Percentiles rank a stretch among this genome's conserved stretches.
Evolutionary conservation across 2,113 vertebrate species (phyloP).

Genomic region (Mus spicilegus): DNA sequence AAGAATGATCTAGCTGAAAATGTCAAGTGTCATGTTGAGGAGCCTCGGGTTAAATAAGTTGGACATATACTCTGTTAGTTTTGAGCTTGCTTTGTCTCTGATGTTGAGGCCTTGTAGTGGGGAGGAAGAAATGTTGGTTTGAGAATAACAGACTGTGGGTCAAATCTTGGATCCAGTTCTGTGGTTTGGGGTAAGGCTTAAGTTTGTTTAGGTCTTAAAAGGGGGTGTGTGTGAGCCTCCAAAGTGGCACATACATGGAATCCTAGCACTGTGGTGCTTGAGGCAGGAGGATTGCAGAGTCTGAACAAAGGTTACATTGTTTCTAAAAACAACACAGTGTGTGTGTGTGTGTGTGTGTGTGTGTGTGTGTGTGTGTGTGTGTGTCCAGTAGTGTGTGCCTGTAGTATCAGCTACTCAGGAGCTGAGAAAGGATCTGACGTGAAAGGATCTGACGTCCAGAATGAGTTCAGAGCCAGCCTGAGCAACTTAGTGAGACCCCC

Average conservation of each 20-base stretch:
- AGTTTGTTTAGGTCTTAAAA: constrained; percentile 1
- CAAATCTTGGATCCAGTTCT: not conserved
- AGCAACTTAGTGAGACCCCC: not conserved
- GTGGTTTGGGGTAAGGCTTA: not conserved
- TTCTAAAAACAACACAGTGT: not conserved
- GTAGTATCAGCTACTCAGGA: not conserved
- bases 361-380: not conserved
- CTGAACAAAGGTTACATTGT: not conserved
- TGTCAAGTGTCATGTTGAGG: not conserved
- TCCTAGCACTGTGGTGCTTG: not conserved
- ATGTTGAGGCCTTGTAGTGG: not conserved
- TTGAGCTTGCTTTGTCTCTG: constrained; percentile 25
- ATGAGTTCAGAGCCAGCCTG: not conserved
- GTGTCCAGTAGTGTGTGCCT: not conserved
- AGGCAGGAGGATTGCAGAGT: not conserved
- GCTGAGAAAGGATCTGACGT: not conserved
- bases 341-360: not conserved
- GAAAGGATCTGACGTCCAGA: not conserved
- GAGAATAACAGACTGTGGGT: not conserved
- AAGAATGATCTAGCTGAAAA: constrained; percentile 26
- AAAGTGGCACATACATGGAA: not conserved
- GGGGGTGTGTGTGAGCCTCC: not conserved
- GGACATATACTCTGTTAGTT: not conserved
- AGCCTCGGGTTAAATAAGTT: not conserved
- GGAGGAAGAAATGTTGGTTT: constrained; percentile 18